phyloP scores from a whole-genome alignment of 2,797 vertebrate species.

The Gymnothorax javanicus region DNA sequence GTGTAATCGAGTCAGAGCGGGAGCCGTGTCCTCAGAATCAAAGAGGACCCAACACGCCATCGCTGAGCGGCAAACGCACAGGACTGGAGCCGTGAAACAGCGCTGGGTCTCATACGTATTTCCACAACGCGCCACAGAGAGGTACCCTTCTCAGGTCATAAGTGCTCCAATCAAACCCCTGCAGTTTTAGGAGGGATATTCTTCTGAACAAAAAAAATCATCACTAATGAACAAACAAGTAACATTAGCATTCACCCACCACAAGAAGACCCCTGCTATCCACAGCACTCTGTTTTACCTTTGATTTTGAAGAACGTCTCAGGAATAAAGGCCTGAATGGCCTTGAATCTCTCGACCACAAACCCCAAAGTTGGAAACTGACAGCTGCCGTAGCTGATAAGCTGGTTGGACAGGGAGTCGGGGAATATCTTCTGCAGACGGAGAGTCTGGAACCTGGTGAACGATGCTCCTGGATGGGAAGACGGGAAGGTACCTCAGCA shows the following conservation, averaged over 20 bases:
- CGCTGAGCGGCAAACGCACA: too few species aligned
- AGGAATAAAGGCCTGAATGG: conserved; percentile 94
- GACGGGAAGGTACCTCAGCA: neutral
- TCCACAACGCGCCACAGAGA: neutral
- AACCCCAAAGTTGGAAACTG: conserved; percentile 98
- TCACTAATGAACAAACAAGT: too few species aligned
- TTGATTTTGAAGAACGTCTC: conserved; percentile 96
- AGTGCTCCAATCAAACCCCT: too few species aligned
- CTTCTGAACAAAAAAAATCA: too few species aligned
- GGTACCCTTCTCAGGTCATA: neutral
- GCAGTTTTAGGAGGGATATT: too few species aligned
- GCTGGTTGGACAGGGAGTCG: conserved; percentile 86
- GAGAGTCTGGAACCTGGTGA: conserved; percentile 95
- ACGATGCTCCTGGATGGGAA: conserved; percentile 83
- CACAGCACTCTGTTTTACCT: conserved; percentile 68
- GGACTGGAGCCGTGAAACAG: too few species aligned
- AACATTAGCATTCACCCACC: neutral
- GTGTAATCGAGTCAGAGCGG: too few species aligned
- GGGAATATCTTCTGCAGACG: conserved; percentile 92
- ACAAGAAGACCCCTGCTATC: neutral
- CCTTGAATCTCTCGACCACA: conserved; percentile 97
- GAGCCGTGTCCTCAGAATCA: too few species aligned
- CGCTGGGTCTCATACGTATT: too few species aligned
- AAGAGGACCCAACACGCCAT: too few species aligned
- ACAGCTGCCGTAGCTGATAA: conserved; percentile 97